Percentiles rank a stretch among this genome's conserved stretches.
Evolutionary conservation across 1,140 invertebrate species (phyloP).

Genomic region (Asbolus verrucosus): DNA sequence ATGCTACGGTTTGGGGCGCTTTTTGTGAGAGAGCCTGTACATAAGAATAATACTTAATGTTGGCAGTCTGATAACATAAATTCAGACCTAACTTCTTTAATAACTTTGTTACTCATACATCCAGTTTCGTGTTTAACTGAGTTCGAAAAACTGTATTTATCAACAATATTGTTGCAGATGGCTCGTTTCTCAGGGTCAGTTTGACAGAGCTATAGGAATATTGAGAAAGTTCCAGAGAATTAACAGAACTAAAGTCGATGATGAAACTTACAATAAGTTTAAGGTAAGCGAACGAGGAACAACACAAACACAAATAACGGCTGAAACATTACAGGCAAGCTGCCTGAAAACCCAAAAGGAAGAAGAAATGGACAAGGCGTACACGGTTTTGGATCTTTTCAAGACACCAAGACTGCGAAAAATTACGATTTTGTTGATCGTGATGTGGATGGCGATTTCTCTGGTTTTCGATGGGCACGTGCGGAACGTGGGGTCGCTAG

Average conservation of each 20-base stretch:
- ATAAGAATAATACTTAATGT: too few species aligned
- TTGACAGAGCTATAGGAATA: constrained; percentile 82
- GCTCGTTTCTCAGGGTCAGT: constrained; percentile 84
- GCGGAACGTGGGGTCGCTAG: constrained; percentile 83
- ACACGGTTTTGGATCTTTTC: constrained; percentile 84
- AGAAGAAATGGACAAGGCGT: constrained; percentile 75
- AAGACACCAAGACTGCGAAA: constrained; percentile 77
- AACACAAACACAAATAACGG: not conserved
- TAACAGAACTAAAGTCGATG: constrained; percentile 80
- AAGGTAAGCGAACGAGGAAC: constrained; percentile 66
- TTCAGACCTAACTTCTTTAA: not conserved
- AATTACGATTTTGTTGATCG: constrained; percentile 79
- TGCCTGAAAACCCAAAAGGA: constrained; percentile 74
- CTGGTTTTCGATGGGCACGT: constrained; percentile 90
- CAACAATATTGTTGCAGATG: constrained; percentile 72
- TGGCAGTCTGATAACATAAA: too few species aligned
- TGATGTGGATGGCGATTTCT: constrained; percentile 89
- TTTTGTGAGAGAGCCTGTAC: too few species aligned
- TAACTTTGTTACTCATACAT: not conserved
- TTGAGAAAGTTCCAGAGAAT: constrained; percentile 83
- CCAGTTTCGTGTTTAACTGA: too few species aligned
- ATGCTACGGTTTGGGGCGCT: too few species aligned
- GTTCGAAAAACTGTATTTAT: too few species aligned
- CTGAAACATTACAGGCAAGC: constrained; percentile 69
- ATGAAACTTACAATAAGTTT: constrained; percentile 79